Percentiles rank a stretch among this genome's conserved stretches.
Conservation (phyloP, 2,113 vertebrate genomes). For the Meriones unguiculatus region DNA sequence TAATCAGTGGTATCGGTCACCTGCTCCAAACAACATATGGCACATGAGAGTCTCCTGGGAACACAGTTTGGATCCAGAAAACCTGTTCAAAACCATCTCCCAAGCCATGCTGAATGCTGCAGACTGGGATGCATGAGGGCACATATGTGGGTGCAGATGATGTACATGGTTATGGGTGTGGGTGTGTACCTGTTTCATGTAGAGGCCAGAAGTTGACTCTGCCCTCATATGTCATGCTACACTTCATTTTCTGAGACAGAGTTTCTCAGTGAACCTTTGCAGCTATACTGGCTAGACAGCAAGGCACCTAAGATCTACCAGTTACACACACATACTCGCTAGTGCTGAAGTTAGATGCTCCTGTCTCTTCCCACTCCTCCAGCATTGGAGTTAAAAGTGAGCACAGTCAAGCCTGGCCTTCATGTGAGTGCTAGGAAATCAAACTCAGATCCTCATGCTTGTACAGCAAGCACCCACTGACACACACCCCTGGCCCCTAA, state of each 20-base stretch:
- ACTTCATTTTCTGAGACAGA: not conserved
- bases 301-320: not conserved
- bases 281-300: not conserved
- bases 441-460: too few relatives aligned
- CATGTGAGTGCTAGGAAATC: not conserved
- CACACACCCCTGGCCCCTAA: not conserved
- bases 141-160: not conserved
- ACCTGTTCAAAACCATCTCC: conserved; percentile 97
- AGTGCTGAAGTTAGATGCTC: not conserved
- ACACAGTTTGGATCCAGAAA: conserved; percentile 89
- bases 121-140: conserved; percentile 91
- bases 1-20: not conserved
- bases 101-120: conserved; percentile 98
- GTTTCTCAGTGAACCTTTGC: not conserved
- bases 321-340: not conserved
- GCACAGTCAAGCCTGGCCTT: not conserved
- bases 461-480: not conserved
- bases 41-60: not conserved
- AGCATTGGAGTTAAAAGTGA: not conserved
- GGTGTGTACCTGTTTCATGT: not conserved
- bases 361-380: not conserved
- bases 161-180: too few relatives aligned
- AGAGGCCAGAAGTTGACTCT: not conserved
- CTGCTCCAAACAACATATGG: not conserved
- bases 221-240: not conserved